These are phyloP conservation scores for Xestia ashworthii DNA, from an alignment of 2,888 invertebrate genomes.

Conservation along the genomic window DNA sequence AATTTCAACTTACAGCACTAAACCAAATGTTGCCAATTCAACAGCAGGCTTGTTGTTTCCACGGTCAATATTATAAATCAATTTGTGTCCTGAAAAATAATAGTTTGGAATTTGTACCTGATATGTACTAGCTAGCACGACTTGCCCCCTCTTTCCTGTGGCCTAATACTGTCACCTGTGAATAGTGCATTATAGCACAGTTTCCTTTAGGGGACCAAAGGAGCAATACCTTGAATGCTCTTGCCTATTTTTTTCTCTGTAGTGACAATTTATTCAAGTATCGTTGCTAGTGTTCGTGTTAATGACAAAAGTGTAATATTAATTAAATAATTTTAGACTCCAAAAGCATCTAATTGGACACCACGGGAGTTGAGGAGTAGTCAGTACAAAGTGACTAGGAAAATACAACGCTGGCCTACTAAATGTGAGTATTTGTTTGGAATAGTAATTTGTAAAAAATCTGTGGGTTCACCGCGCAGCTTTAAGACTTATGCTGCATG, in stretches of 20 bases:
- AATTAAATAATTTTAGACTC: conserved; percentile 72
- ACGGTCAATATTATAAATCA: background rate
- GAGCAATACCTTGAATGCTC: conserved; percentile 10
- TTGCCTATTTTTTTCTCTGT: background rate
- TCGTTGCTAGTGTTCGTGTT: background rate
- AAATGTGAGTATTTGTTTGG: conserved; percentile 81
- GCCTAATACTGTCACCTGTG: conserved; percentile 35
- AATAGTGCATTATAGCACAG: conserved; percentile 16
- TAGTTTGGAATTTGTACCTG: background rate
- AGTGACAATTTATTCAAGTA: background rate
- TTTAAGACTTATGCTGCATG: no score
- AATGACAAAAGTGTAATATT: conserved; percentile 20
- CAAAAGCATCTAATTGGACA: conserved; percentile 82
- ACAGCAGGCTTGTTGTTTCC: background rate
- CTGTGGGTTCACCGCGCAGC: no score
- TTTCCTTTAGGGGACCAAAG: conserved; percentile 16
- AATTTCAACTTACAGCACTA: background rate
- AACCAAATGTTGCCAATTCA: background rate
- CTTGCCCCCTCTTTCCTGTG: conserved; percentile 52
- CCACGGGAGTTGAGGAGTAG: conserved; percentile 86
- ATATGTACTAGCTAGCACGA: conserved; percentile 1
- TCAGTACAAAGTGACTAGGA: conserved; percentile 88
- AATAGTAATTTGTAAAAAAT: background rate
- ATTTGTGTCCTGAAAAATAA: background rate
- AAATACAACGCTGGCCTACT: conserved; percentile 87